Conservation (phyloP, 1,140 invertebrate genomes). For the Pogonomyrmex californicus region DNA sequence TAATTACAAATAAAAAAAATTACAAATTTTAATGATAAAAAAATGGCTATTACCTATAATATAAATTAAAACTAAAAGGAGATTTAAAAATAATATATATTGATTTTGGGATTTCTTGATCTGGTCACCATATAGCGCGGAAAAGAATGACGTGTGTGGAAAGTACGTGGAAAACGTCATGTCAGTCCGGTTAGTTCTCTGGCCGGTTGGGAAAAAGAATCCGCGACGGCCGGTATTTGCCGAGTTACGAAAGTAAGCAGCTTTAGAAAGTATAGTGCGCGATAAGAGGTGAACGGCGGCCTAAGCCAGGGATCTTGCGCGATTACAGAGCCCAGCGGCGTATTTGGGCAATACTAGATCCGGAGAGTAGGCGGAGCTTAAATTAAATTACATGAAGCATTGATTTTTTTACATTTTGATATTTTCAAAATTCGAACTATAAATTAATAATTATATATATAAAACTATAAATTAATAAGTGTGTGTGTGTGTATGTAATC, state of each 20-base stretch:
- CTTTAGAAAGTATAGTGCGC: slow-evolving; percentile 86
- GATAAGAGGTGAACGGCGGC: slow-evolving; percentile 81
- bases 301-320: slow-evolving; percentile 66
- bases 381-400: background rate
- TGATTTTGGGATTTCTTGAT: background rate
- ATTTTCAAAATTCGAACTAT: background rate
- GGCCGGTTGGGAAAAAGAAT: slow-evolving; percentile 33
- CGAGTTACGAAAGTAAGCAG: slow-evolving; percentile 86
- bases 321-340: slow-evolving; percentile 59
- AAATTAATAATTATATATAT: background rate
- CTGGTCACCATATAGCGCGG: background rate
- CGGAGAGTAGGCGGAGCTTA: background rate
- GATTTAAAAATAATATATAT: background rate
- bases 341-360: slow-evolving; percentile 35
- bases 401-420: background rate
- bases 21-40: background rate
- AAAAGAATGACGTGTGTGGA: slow-evolving; percentile 2
- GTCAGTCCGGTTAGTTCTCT: slow-evolving; percentile 29
- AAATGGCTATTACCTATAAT: background rate
- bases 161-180: slow-evolving; percentile 39
- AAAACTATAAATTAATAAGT: background rate
- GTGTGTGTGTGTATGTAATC: background rate
- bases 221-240: slow-evolving; percentile 69
- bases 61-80: background rate
- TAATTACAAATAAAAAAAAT: background rate